Base-by-base conservation (phyloP, 1,140 invertebrate species). In the Latrodectus geometricus region DNA sequence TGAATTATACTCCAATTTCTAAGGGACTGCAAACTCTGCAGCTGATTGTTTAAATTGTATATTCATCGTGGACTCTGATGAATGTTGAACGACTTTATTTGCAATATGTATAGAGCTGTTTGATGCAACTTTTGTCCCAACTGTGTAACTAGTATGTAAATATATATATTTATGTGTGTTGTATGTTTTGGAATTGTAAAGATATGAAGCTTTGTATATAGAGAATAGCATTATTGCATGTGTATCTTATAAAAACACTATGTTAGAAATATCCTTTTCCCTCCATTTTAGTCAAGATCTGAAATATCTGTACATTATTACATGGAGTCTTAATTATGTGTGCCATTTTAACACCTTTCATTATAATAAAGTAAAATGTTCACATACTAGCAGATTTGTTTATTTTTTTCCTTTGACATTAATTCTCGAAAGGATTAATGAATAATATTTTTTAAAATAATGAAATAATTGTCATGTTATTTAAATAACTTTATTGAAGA, bases 101-200 rank as follows among this genome's bases (percentile, higher is more conserved):
- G 79, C 79, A 81, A 81, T 81, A 81, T 68, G 35, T 80, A 69
- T 23, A 69, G 68, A 61, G 66, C 66, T 81, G 79, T n/a, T 73
- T 23, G 73, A 76, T 15, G 35, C 70, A 70, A 72, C 52, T 49
- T 74, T 49, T 76, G 72, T 65, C 82, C 82, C 82, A 84, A 70
- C 73, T 48, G 82, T 84, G 82, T 84, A 84, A 84, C 76, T 84
- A 84, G 82, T 84, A 9, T 84, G 82, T 84, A 82, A 9, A 76
- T 84, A 84, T 76, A 75, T 81, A 84, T 84, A 84, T 17, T 61
- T 61, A 11, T 61, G 54, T 61, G 35, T 35, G 35, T 83, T 83
- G 70, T 83, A 83, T 83, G 82, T 80, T 84, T 84, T 81, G 79
- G 65, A 76, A 84, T 52, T 84, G 82, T 84, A 84, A 84, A 84